Evolutionary conservation across 2,888 invertebrate genomes (phyloP), one percentile per base, ranked within the genome.

Genomic region (Clitarchus hookeri): DNA sequence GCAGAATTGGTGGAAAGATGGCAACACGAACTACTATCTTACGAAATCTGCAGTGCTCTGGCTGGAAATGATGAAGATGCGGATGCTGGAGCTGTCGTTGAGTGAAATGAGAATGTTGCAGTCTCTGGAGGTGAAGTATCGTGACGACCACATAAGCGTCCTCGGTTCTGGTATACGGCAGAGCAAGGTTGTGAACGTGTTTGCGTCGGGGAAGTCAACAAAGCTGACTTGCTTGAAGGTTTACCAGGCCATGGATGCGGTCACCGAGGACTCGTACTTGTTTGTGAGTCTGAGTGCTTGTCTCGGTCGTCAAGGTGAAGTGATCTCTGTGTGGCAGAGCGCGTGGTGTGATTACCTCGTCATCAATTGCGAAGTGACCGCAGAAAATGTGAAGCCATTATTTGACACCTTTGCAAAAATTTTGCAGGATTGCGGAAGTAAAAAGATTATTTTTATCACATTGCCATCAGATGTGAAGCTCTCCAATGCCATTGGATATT

Each of bases 1-100:
- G 84, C 84, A 84, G 54, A 65, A 84, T 16, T 84, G 84, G 84
- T 54, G 84, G 65, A 53, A 65, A 84, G 65, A 84, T 65, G 65
- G 84, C 16, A 84, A 65, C 27, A 36, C 82, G 2, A 82, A 82
- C 23, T 53, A 84, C 27, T 84, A 84, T 27, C 65, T 84, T 6
- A 84, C 84, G 19, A 65, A 84, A 27, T 54, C 54, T 54, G 53
- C 84, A 13, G 12, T 9, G 23, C 54, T 84, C 23, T 84, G 84
- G 84, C 25, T 84, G 53, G 65, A 84, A 12, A 26, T 84, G 84
- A 54, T 84, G 65, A 27, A 77, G 65, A 19, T 13, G 8, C 11
- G 84, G 26, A 77, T 84, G 19, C 23, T 82, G 82, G 82, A 82
- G 82, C 44, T 82, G 82, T 82, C 82, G 16, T 4, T 82, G 44